Conservation (phyloP, 2,113 vertebrate genomes). For the Saimiri boliviensis region DNA sequence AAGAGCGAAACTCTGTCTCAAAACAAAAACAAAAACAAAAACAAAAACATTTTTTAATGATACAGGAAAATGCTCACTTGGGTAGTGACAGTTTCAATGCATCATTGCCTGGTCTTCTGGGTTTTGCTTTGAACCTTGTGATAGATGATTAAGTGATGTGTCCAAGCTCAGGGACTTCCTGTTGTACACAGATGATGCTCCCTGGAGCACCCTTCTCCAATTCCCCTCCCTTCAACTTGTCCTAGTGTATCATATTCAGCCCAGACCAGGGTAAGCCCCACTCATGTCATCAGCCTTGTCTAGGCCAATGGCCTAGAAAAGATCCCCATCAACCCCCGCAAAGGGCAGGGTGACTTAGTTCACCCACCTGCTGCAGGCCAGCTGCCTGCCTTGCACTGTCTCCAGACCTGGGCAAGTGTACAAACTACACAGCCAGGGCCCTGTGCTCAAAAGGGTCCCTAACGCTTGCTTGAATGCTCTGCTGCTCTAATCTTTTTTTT, state of each 20-base stretch:
- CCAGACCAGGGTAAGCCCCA: not conserved
- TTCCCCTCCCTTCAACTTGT: no score
- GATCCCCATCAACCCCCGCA: not conserved
- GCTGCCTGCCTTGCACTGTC: rapidly evolving
- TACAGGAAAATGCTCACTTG: not conserved
- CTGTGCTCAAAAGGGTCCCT: not conserved
- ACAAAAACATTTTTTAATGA: not conserved
- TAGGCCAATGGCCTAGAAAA: not conserved
- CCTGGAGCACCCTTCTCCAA: not conserved
- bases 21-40: no score
- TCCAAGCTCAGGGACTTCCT: not conserved
- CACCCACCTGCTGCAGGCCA: rapidly evolving
- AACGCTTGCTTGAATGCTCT: rapidly evolving
- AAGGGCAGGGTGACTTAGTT: not conserved
- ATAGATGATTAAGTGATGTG: not conserved
- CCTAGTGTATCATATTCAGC: not conserved
- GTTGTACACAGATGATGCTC: not conserved
- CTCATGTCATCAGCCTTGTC: not conserved
- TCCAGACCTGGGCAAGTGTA: not conserved
- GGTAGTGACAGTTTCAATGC: not conserved
- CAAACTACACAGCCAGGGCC: rapidly evolving
- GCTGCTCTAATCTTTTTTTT: no score
- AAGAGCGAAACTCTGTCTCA: no score
- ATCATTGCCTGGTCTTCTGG: not conserved
- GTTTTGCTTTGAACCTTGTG: not conserved